Base-by-base conservation (phyloP, 2,888 invertebrate genomes). In the Noctua comes region DNA sequence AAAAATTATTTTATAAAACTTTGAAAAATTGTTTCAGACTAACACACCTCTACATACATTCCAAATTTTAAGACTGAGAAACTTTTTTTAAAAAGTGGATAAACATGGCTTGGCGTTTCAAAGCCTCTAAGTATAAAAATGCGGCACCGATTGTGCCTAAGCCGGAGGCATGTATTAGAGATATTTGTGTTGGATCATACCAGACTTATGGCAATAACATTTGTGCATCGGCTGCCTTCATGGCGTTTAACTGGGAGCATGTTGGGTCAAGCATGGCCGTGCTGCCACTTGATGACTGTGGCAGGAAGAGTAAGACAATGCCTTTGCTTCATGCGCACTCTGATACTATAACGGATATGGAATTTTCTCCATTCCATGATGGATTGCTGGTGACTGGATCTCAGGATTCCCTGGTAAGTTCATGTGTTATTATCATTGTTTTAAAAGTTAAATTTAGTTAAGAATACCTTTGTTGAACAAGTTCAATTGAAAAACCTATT, bases 71-170 rank as follows among this genome's bases (percentile, higher is more conserved):
- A 96, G 96, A 96, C 96, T 96, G 96, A 95, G 89, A 88, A 92
- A 91, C 89, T 91, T 91, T 94, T 91, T 90, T 78, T 68, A 80
- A 84, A 89, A 93, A 94, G 93, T 95, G 93, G 92, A 92, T 91
- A 90, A 95, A 87, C 89, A 99, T 99, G 99, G 98, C 99, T 96
- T 99, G 99, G 98, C 97, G 99, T 96, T 99, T 99, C 97, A 99
- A 99, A 97, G 99, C 99, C 94, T 99, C 99, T 85, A 99, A 99
- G 96, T 99, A 99, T 96, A 99, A 99, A 97, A 99, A 99, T 98
- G 99, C 99, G 86, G 98, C 99, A 88, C 99, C 99, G 66, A 99
- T 99, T 92, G 98, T 99, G 92, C 99, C 99, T 62, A 99, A 99
- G 94, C 99, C 99, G 81, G 99, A 99, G 97, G 98, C 98, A 88